Percentiles rank a stretch among this genome's conserved stretches.
phyloP scores from a whole-genome alignment of 1,140 invertebrate genomes.

The Papilio glaucus region DNA sequence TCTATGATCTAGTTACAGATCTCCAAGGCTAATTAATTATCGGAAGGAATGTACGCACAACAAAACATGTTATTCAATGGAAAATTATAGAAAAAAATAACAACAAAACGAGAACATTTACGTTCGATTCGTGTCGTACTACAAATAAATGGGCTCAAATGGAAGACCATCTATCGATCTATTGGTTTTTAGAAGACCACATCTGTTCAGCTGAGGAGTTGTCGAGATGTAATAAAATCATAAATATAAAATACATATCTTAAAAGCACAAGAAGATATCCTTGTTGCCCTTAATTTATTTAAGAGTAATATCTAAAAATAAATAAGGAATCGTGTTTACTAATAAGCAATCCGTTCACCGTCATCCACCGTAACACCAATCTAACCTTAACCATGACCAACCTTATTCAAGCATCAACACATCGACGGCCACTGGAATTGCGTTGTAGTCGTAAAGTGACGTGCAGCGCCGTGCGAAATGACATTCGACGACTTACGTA shows the following conservation, averaged over 20 bases:
- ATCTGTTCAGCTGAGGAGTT: too few relatives aligned
- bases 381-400: slow-evolving; percentile 31
- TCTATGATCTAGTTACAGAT: slow-evolving; percentile 8
- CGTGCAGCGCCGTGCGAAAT: background rate
- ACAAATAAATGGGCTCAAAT: too few relatives aligned
- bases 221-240: too few relatives aligned
- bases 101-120: background rate
- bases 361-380: background rate
- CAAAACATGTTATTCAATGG: background rate
- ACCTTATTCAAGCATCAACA: slow-evolving; percentile 15
- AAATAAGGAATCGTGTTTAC: background rate
- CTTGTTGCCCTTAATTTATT: background rate
- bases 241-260: too few relatives aligned
- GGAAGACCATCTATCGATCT: too few relatives aligned
- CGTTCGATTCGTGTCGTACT: background rate
- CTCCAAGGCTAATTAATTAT: slow-evolving; percentile 12
- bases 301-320: background rate
- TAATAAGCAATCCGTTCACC: slow-evolving; percentile 3
- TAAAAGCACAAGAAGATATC: background rate
- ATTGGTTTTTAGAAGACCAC: too few relatives aligned
- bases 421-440: background rate
- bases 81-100: slow-evolving; percentile 14
- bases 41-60: slow-evolving; percentile 9
- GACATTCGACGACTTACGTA: slow-evolving; percentile 15
- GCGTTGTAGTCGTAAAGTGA: slow-evolving; percentile 24